Evolutionary conservation across 2,113 vertebrate genomes (phyloP).

Genomic region (Enhydra lutris): DNA sequence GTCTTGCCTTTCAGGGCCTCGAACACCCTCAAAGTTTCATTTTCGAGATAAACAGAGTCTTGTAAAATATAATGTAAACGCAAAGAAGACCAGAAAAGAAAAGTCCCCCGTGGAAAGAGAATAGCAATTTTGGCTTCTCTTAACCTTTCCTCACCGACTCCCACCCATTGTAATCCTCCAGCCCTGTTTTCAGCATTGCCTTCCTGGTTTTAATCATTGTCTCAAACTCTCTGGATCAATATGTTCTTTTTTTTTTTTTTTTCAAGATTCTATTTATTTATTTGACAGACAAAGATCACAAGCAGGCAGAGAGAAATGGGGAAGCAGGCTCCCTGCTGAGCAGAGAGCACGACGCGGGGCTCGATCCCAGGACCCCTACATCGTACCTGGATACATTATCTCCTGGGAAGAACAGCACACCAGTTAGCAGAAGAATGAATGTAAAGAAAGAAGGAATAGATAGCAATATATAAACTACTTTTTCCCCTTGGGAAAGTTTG

Average conservation of each 20-base stretch:
- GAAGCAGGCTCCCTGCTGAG: too few relatives aligned
- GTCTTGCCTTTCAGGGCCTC: background rate
- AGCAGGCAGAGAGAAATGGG: too few relatives aligned
- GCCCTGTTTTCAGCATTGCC: background rate
- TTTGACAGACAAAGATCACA: too few relatives aligned
- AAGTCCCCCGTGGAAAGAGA: background rate
- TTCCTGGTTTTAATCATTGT: background rate
- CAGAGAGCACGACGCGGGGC: too few relatives aligned
- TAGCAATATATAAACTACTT: background rate
- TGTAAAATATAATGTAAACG: background rate
- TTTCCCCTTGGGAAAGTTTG: background rate
- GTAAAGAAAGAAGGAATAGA: background rate
- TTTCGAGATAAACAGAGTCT: background rate
- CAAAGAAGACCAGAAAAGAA: background rate
- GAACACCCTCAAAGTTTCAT: background rate
- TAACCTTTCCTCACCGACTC: background rate
- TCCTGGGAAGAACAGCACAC: background rate
- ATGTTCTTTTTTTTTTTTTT: background rate
- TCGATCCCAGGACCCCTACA: too few relatives aligned
- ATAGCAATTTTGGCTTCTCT: background rate
- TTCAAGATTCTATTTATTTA: too few relatives aligned
- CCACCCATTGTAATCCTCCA: background rate
- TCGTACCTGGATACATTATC: background rate
- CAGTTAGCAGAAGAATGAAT: background rate
- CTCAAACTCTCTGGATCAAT: background rate